phyloP scores from a whole-genome alignment of 2,797 vertebrate genomes.

The Gouania willdenowi region DNA sequence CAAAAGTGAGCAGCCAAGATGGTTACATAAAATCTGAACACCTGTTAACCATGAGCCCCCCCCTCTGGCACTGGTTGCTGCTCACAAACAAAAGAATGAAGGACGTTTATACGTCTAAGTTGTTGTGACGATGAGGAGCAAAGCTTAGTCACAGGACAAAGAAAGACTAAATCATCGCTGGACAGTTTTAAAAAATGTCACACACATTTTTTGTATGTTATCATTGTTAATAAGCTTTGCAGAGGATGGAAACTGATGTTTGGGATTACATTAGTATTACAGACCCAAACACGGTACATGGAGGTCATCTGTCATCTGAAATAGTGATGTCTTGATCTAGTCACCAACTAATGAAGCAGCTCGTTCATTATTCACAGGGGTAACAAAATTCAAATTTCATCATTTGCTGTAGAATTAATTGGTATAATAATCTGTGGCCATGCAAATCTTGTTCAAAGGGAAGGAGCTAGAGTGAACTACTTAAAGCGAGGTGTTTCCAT shows the following conservation, averaged over 20 bases:
- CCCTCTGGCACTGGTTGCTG: slow-evolving; percentile 34
- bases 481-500: slow-evolving; percentile 14
- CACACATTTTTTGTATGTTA: slow-evolving; percentile 24
- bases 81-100: slow-evolving; percentile 23
- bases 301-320: too few relatives aligned
- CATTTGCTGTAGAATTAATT: too few relatives aligned
- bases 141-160: slow-evolving; percentile 36
- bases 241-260: slow-evolving; percentile 20
- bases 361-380: too few relatives aligned
- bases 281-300: slow-evolving; percentile 34
- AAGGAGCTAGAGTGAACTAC: too few relatives aligned
- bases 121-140: slow-evolving; percentile 8
- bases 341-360: too few relatives aligned
- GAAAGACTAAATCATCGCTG: slow-evolving; percentile 30
- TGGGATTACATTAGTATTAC: not conserved
- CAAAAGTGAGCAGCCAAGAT: slow-evolving; percentile 3
- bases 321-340: too few relatives aligned
- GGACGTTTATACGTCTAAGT: slow-evolving; percentile 29
- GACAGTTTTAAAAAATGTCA: slow-evolving; percentile 35
- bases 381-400: too few relatives aligned
- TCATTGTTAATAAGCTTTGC: not conserved
- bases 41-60: slow-evolving; percentile 50
- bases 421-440: too few relatives aligned
- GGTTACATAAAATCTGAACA: slow-evolving; percentile 36
- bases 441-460: too few relatives aligned